These are phyloP conservation scores for Cremastinae sp. DNA, from an alignment of 2,888 invertebrate species.

Conservation along the genomic window DNA sequence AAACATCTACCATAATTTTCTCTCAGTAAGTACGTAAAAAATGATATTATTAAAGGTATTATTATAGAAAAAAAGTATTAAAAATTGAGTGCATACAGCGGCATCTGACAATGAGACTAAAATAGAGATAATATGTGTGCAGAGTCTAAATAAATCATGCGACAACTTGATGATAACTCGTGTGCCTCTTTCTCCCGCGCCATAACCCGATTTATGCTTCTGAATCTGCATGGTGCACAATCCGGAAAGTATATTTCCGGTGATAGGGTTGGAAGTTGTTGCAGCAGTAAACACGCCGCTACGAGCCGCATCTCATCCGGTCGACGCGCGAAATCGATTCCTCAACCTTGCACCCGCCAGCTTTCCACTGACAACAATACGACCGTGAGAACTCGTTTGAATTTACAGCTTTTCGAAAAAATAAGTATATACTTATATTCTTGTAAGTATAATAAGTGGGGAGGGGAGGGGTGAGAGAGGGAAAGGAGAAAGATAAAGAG, in stretches of 20 bases:
- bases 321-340: constrained; percentile 60
- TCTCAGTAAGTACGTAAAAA: too few relatives aligned
- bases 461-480: background rate
- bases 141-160: constrained; percentile 30
- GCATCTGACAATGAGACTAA: too few relatives aligned
- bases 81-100: too few relatives aligned
- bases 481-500: background rate
- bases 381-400: constrained; percentile 56
- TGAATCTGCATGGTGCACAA: constrained; percentile 25
- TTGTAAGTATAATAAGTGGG: too few relatives aligned
- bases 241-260: constrained; percentile 22
- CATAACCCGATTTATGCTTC: constrained; percentile 35
- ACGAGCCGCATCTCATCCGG: constrained; percentile 58
- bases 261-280: constrained; percentile 38
- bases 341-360: constrained; percentile 34
- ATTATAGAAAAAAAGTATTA: too few relatives aligned
- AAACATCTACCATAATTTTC: too few relatives aligned
- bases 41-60: too few relatives aligned
- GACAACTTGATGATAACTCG: background rate
- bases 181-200: constrained; percentile 10
- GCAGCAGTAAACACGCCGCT: constrained; percentile 58
- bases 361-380: constrained; percentile 34
- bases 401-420: constrained; percentile 50
- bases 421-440: too few relatives aligned
- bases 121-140: constrained; percentile 48